Percentiles rank a stretch among this genome's conserved stretches.
phyloP scores from a whole-genome alignment of 2,113 vertebrate genomes.

The Coryphaenoides rupestris region DNA sequence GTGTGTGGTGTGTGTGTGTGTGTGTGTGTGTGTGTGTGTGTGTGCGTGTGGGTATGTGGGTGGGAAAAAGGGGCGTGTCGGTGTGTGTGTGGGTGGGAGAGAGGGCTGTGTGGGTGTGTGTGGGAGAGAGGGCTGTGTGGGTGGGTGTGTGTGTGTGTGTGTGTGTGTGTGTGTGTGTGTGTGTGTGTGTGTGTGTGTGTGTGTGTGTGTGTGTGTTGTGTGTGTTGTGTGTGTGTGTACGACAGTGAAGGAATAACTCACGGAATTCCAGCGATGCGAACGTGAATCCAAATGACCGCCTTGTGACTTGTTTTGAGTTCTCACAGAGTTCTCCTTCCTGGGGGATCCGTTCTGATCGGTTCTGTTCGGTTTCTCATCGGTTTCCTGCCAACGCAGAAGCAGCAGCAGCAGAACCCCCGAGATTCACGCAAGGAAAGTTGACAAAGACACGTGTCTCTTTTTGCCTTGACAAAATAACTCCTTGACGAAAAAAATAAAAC shows the following conservation, averaged over 20 bases:
- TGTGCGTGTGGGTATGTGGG: conserved; percentile 11
- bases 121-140: background rate
- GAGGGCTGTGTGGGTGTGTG: background rate
- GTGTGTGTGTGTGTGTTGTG: background rate
- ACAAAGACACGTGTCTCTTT: background rate
- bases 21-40: conserved; percentile 2
- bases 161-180: too few relatives aligned
- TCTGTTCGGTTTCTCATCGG: too few relatives aligned
- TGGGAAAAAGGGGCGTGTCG: background rate
- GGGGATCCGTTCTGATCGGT: too few relatives aligned
- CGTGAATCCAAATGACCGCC: too few relatives aligned
- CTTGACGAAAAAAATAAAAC: conserved; percentile 6
- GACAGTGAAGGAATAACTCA: background rate
- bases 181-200: too few relatives aligned
- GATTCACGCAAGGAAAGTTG: too few relatives aligned
- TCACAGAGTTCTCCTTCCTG: too few relatives aligned
- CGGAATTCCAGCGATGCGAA: too few relatives aligned
- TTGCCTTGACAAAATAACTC: conserved; percentile 7
- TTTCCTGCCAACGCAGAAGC: too few relatives aligned
- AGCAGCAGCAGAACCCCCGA: too few relatives aligned
- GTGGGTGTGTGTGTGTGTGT: background rate
- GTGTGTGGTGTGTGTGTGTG: background rate
- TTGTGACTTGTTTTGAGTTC: too few relatives aligned
- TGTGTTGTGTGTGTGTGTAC: background rate
- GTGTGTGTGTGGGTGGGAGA: background rate